phyloP scores from a whole-genome alignment of 2,888 invertebrate species.

The Drosophila flavopinicola region DNA sequence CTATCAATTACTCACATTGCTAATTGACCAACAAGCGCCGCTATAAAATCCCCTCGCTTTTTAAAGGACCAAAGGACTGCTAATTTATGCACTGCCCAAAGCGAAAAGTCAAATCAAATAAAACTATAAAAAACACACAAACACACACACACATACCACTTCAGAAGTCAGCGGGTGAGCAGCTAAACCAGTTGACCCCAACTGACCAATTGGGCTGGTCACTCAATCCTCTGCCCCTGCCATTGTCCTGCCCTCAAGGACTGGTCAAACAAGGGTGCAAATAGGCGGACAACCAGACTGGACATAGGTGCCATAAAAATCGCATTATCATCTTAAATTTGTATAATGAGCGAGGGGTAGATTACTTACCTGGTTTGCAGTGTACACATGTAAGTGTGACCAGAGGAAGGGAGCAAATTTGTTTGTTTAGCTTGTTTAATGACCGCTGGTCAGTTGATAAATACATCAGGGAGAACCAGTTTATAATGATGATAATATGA shows the following conservation, averaged over 20 bases:
- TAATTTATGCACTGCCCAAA: conserved; percentile 78
- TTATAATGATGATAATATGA: conserved; percentile 9
- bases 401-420: conserved; percentile 13
- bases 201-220: conserved; percentile 58
- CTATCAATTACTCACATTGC: conserved; percentile 60
- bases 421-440: conserved; percentile 42
- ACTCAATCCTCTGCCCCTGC: conserved; percentile 16
- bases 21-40: conserved; percentile 59
- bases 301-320: conserved; percentile 58
- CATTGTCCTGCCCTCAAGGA: not conserved
- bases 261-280: conserved; percentile 54
- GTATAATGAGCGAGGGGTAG: conserved; percentile 45
- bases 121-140: conserved; percentile 52
- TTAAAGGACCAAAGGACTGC: conserved; percentile 41
- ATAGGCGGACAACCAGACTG: conserved; percentile 25
- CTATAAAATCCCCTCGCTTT: conserved; percentile 24
- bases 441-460: conserved; percentile 48
- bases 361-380: conserved; percentile 4
- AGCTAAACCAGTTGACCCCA: conserved; percentile 56
- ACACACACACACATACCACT: conserved; percentile 43
- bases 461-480: conserved; percentile 25
- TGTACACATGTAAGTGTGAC: conserved; percentile 4
- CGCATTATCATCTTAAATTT: conserved; percentile 65
- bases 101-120: conserved; percentile 73
- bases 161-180: conserved; percentile 60